Base-by-base conservation (phyloP, 1,140 invertebrate genomes). In the Drosophila persimilis region DNA sequence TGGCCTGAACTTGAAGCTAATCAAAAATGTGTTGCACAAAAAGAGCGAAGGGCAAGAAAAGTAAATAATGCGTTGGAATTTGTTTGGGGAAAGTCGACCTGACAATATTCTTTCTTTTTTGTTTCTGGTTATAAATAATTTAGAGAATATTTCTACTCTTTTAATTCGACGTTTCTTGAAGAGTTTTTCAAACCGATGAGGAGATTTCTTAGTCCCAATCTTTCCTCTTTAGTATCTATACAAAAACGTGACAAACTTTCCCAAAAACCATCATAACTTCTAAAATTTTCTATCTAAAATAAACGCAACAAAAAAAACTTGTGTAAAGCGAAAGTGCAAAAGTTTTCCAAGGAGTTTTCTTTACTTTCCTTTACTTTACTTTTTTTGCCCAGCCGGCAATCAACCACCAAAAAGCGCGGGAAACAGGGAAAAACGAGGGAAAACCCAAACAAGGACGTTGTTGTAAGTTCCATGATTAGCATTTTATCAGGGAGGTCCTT, bases 401-500 rank as follows among this genome's bases (percentile, higher is more conserved):
- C 51, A 24, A 76, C 73, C 76, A 73, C 67, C 63, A 43, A 69
- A 78, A 57, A 44, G 4, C 13, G 79, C n/a, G 26, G 11, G 9
- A 9, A 2, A 13, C 11, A 11, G 35, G 9, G 11, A 62, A 56
- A 24, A 45, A 39, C 31, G 26, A 29, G 54, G 15, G 8, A 9
- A 67, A 65, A 35, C 3, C n/a, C 9, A 8, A 50, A 45, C 57
- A 39, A 45, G 58, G 22, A 29, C 39, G 50, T 48, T 41, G 43
- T 67, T 57, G 46, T 31, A 50, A 51, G 60, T 62, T 59, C 52
- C 73, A 74, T 81, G 81, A 85, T 85, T 85, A 85, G 83, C 81
- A 85, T 85, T 88, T 85, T 85, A 85, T 85, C 81, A 86, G 73
- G 11, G 24, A 60, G 62, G 66, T 74, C 85, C 73, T 77, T 85